A percentile compares a stretch with the other conserved stretches of the same genome.
phyloP scores from a whole-genome alignment of 2,113 vertebrate genomes.

The Marcusenius ussheri region DNA sequence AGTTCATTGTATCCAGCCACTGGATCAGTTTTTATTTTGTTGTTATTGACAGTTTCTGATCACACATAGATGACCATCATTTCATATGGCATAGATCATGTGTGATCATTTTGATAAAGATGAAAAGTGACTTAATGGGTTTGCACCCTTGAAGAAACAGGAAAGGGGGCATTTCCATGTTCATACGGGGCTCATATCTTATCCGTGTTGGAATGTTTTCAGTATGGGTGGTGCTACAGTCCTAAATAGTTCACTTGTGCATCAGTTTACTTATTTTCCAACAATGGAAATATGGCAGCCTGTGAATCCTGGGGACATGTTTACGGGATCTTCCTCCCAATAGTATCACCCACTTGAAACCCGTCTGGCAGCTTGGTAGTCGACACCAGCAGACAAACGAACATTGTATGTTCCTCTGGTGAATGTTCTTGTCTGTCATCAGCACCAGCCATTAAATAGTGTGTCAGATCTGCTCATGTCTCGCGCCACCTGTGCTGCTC shows the following conservation, averaged over 20 bases:
- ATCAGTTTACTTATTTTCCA: not conserved
- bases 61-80: not conserved
- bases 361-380: not conserved
- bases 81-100: not conserved
- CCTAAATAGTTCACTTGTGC: not conserved
- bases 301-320: not conserved
- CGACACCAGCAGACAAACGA: not conserved
- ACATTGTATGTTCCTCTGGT: not conserved
- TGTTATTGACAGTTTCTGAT: constrained; percentile 11
- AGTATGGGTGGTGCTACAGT: not conserved
- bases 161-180: not conserved
- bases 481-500: not conserved
- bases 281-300: not conserved
- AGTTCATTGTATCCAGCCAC: not conserved
- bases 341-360: not conserved
- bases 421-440: not conserved
- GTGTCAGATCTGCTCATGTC: not conserved
- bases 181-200: not conserved
- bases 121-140: not conserved
- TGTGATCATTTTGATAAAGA: not conserved
- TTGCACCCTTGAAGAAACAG: not conserved
- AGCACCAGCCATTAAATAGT: not conserved
- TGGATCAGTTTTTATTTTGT: not conserved
- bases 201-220: not conserved
- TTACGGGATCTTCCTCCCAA: not conserved